Evolutionary conservation across 1,140 invertebrate genomes (phyloP).

Genomic region (Drosophila orosa): DNA sequence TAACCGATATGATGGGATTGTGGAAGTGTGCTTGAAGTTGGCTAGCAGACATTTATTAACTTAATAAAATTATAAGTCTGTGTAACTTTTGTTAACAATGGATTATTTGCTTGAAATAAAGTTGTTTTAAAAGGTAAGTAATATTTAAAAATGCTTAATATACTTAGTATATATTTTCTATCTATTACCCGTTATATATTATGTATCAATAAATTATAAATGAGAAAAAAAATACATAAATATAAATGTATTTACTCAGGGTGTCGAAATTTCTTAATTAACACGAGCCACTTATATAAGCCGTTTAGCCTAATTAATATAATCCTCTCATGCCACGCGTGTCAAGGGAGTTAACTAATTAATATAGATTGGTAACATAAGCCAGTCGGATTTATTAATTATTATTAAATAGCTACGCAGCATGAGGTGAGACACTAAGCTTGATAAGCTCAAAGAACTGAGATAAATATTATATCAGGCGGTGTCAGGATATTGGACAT

Average conservation of each 20-base stretch:
- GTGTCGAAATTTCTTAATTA: neutral
- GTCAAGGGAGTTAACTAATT: neutral
- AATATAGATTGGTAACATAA: neutral
- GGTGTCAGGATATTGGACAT: neutral
- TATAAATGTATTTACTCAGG: neutral
- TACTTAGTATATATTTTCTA: too few relatives aligned
- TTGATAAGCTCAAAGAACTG: too few relatives aligned
- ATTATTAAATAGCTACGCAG: constrained; percentile 2
- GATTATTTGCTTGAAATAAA: neutral
- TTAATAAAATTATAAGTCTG: neutral
- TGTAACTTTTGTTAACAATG: neutral
- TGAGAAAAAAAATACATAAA: neutral
- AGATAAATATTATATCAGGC: too few relatives aligned
- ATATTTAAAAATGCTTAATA: neutral
- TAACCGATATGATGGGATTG: neutral
- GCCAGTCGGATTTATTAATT: neutral
- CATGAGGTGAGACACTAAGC: too few relatives aligned
- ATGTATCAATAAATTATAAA: too few relatives aligned
- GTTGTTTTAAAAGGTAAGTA: neutral
- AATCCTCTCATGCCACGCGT: neutral
- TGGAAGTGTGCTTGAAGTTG: neutral
- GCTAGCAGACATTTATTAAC: neutral
- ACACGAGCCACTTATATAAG: neutral
- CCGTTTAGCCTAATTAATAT: constrained; percentile 4
- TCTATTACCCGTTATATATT: too few relatives aligned